phyloP scores from a whole-genome alignment of 1,140 invertebrate species.

The Tachypleus tridentatus region DNA sequence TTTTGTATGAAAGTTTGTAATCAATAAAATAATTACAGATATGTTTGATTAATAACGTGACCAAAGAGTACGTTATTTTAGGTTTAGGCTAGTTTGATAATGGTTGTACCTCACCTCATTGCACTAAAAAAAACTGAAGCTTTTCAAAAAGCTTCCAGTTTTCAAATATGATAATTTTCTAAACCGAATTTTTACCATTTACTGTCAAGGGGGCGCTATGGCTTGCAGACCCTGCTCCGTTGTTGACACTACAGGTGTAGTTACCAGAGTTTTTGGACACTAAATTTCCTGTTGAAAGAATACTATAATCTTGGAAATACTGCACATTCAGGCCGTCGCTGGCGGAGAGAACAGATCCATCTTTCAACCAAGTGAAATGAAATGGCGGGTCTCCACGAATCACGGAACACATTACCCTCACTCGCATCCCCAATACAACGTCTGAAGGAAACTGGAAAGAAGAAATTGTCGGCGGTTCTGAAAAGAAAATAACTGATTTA shows the following conservation, averaged over 20 bases:
- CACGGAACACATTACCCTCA: constrained; percentile 38
- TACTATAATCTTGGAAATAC: constrained; percentile 9
- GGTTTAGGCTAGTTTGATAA: no score
- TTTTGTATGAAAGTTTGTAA: no score
- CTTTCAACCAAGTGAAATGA: constrained; percentile 22
- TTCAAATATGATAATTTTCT: no score
- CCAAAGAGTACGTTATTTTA: no score
- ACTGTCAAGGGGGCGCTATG: constrained; percentile 13
- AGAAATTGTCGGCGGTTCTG: constrained; percentile 9
- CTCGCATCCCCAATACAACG: constrained; percentile 51
- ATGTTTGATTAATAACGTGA: no score
- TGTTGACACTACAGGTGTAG: constrained; percentile 19
- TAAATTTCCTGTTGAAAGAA: constrained; percentile 3
- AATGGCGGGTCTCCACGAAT: constrained; percentile 24
- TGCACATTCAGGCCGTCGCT: no score
- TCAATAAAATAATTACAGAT: no score
- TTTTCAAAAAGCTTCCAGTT: no score
- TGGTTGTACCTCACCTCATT: no score
- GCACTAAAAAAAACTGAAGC: no score
- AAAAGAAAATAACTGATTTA: no score
- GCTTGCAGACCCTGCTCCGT: constrained; percentile 11
- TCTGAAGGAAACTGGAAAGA: constrained; percentile 30
- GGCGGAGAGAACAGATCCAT: constrained; percentile 6
- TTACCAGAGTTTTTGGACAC: constrained; percentile 16
- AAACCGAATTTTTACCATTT: constrained; percentile 11